Base-by-base conservation (phyloP, 2,888 invertebrate genomes). In the Athetis lepigone region DNA sequence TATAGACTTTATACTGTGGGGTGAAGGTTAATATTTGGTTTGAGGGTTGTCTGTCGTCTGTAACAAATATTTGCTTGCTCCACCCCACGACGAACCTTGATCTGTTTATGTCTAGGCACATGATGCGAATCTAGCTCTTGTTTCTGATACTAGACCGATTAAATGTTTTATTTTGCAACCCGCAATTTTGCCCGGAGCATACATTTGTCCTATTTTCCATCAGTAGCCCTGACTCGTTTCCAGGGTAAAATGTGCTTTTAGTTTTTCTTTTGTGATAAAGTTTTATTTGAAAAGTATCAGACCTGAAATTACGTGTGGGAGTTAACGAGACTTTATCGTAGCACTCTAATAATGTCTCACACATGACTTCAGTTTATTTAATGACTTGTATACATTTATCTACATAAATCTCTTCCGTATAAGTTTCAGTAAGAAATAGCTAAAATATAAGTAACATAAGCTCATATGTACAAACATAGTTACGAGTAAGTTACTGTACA, bases 51-150 rank as follows among this genome's bases (percentile, higher is more conserved):
- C 63, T 57, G 67, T 60, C 62, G 75, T 67, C 75, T 73, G 69
- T 67, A 67, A 82, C 82, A 87, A 88, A 88, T 87, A 87, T 88
- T 88, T 87, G 83, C 76, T 79, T 68, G 67, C 63, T 45, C 52
- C 68, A 56, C 65, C 69, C 68, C 52, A 61, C 70, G 64, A 40
- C 51, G 64, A 72, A 66, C 77, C 77, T 81, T 82, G 80, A 77
- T 74, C 60, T 59, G 42, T 64, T 54, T 71, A 52, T 62, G 57
- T 61, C 61, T 70, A 51, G 29, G 51, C 33, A 64, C 60, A 60
- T 67, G 54, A 65, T 42, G 49, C 40, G 50, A 51, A 46, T 39
- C 42, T 46, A 58, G 52, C 19, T 55, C 65, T 37, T n/a, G 19
- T 46, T 29, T 77, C 56, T 58, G 29, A 7, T 56, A 23, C 23